Base-by-base conservation (phyloP, 2,113 vertebrate genomes). In the Hydrochoerus hydrochaeris region DNA sequence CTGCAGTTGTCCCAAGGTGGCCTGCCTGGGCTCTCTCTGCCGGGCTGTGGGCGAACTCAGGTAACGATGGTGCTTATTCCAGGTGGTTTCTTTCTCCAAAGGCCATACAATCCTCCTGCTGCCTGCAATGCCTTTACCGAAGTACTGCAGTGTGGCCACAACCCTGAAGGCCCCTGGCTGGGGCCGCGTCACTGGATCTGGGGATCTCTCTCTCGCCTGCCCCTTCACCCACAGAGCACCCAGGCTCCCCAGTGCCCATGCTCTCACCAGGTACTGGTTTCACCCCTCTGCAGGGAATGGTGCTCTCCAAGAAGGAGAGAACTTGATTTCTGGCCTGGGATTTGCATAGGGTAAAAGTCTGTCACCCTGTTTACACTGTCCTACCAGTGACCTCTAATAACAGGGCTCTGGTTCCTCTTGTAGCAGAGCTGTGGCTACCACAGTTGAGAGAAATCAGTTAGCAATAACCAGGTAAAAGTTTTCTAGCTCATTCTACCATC, bases 61-160 rank as follows among this genome's bases (percentile, higher is more conserved):
- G 41, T 91, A 57, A 38, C 0, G 3, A 12, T 13, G 58, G 24
- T 28, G 77, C 78, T 90, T 75, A 32, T 84, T 97, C 41, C 95
- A 98, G 98, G 97, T 73, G 82, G 71, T 89, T 93, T 92, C 90
- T 91, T 95, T 92, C 92, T 80, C 85, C 71, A 12, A 77, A 82
- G 67, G 35, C 82, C 52, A 98, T 98, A 96, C 97, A 98, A 58
- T 19, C 0, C 90, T 97, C 41, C 2, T 38, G 92, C 46, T 63
- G 3, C 92, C 92, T 14, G 84, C 93, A 73, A 57, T 94, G 67
- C 32, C 69, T 3, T 41, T 83, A 73, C 92, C 13, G 86, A 98
- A 93, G 80, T 98, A 94, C 24, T 99, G 98, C 98, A 98, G 98
- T 0, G 91, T 77, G 8, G 30, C 84, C 11, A 81, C 97, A 35